Conservation (phyloP, 2,113 vertebrate genomes). For the Geococcyx californianus region DNA sequence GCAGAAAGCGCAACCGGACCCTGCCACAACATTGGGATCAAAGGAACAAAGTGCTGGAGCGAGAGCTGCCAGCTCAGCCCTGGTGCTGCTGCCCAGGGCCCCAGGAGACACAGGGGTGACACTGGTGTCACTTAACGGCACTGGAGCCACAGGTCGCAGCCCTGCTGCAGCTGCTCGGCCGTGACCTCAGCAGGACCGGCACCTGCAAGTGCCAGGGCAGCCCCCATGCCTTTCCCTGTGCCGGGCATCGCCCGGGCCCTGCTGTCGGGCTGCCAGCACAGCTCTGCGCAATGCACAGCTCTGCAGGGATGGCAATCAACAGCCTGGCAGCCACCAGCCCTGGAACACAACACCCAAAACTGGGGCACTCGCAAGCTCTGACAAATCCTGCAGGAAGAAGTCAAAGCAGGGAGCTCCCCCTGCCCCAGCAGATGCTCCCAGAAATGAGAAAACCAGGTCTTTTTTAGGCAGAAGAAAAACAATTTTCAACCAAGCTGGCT, state of each 20-base stretch:
- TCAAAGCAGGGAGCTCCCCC: not conserved
- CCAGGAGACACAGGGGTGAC: fast-evolving
- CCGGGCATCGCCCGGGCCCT: not conserved
- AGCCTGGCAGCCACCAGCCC: not conserved
- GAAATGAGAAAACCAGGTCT: not conserved
- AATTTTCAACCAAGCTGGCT: not conserved
- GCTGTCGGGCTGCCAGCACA: not conserved
- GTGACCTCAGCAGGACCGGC: not conserved
- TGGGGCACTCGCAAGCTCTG: not conserved
- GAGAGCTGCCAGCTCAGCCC: fast-evolving
- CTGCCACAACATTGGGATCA: fast-evolving
- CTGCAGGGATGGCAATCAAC: not conserved
- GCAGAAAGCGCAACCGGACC: fast-evolving
- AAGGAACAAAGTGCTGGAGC: fast-evolving
- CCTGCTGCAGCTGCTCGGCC: not conserved
- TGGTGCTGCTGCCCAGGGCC: fast-evolving
- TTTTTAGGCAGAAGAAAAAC: not conserved
- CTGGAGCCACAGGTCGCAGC: fast-evolving
- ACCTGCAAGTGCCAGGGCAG: not conserved
- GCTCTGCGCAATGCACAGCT: fast-evolving
- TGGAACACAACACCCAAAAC: fast-evolving
- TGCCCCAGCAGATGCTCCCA: not conserved
- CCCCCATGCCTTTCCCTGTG: not conserved
- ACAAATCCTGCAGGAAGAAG: not conserved
- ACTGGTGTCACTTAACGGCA: not conserved